Evolutionary conservation across 2,797 vertebrate genomes (phyloP).

Genomic region (Melanitta fusca): DNA sequence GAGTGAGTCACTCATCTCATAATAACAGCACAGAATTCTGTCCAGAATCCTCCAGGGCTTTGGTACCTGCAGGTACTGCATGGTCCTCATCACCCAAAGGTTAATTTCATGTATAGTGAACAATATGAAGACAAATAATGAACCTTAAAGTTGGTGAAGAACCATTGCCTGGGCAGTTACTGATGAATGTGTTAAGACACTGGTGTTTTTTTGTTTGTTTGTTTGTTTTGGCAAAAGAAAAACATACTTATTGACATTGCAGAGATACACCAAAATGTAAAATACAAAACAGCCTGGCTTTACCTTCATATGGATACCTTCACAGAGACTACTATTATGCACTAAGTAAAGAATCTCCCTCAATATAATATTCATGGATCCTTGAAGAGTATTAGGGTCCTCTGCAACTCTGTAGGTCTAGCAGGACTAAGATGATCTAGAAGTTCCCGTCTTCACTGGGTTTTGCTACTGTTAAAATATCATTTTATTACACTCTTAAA

Average conservation of each 20-base stretch:
- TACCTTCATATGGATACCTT: neutral
- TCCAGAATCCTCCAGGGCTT: neutral
- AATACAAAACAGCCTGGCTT: neutral
- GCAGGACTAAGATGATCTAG: neutral
- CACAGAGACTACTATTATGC: neutral
- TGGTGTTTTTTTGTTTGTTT: neutral
- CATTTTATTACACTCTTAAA: neutral
- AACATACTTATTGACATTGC: neutral
- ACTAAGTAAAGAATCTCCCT: neutral
- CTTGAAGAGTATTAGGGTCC: neutral
- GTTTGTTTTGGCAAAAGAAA: neutral
- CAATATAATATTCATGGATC: neutral
- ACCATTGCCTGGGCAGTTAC: neutral
- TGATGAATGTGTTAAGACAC: neutral
- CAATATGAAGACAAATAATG: neutral
- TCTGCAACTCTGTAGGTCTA: neutral
- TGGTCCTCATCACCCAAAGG: neutral
- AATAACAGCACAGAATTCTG: neutral
- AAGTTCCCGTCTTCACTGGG: neutral
- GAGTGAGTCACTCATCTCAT: neutral
- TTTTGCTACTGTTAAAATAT: neutral
- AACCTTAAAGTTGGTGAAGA: neutral
- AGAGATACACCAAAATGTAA: neutral
- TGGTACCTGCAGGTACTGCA: neutral
- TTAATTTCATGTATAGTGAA: neutral